Conservation (phyloP, 1,140 invertebrate species). For the Eriosoma lanigerum region DNA sequence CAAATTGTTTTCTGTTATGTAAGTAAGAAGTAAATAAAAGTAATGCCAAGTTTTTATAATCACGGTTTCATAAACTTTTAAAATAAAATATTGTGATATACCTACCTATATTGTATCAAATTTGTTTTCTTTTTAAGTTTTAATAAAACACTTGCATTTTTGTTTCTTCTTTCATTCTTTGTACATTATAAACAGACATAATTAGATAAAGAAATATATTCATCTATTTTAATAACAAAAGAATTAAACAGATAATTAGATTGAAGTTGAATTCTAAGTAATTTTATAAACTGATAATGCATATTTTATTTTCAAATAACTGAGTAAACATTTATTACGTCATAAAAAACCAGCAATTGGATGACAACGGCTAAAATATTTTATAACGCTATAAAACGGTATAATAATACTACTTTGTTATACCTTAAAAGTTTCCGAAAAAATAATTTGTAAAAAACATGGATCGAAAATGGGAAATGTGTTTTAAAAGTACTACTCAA, state of each 20-base stretch:
- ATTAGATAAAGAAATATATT: neutral
- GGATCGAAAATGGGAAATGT: too few relatives aligned
- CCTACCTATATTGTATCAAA: neutral
- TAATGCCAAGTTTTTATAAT: conserved; percentile 16
- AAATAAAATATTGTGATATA: neutral
- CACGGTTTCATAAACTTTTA: conserved; percentile 31
- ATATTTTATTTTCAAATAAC: neutral
- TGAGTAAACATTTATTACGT: too few relatives aligned
- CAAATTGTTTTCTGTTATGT: conserved; percentile 22
- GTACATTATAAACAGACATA: neutral
- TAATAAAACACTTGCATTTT: neutral
- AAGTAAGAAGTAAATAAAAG: conserved; percentile 15
- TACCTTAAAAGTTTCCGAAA: too few relatives aligned
- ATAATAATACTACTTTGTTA: too few relatives aligned
- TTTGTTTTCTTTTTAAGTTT: neutral
- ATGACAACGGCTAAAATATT: too few relatives aligned
- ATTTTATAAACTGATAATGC: neutral
- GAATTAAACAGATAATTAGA: neutral
- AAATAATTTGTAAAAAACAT: too few relatives aligned
- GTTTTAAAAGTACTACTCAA: too few relatives aligned
- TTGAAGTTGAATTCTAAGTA: neutral
- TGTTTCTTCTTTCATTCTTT: neutral
- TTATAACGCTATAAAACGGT: too few relatives aligned
- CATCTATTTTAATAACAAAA: neutral
- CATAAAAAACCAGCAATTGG: too few relatives aligned